These are phyloP conservation scores for Drosophila infuscata DNA, from an alignment of 2,888 invertebrate species.

Conservation along the genomic window DNA sequence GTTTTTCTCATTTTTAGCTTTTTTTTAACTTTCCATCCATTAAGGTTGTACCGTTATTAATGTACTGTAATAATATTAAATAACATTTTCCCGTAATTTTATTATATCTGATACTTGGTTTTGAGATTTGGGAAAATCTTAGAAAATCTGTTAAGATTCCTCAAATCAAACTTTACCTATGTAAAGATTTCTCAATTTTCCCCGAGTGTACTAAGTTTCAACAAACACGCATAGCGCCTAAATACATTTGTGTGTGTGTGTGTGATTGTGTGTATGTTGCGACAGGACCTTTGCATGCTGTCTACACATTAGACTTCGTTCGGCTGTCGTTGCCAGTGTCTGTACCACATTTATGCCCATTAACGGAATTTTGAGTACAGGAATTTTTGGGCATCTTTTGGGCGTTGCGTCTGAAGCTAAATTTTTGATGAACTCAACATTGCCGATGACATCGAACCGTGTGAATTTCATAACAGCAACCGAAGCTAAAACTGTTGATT, in stretches of 20 bases:
- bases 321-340: slow-evolving; percentile 59
- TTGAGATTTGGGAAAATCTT: background rate
- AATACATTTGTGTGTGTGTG: background rate
- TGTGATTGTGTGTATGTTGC: slow-evolving; percentile 1
- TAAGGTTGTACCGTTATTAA: background rate
- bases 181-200: background rate
- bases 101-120: background rate
- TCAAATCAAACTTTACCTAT: background rate
- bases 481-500: background rate
- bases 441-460: slow-evolving; percentile 69
- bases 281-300: slow-evolving; percentile 25
- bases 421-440: slow-evolving; percentile 76
- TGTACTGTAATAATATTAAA: background rate
- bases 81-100: background rate
- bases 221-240: slow-evolving; percentile 21
- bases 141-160: background rate
- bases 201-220: slow-evolving; percentile 37
- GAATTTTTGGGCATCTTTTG: slow-evolving; percentile 57
- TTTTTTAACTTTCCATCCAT: background rate
- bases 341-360: slow-evolving; percentile 71
- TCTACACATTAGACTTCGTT: slow-evolving; percentile 61
- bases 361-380: slow-evolving; percentile 60
- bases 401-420: slow-evolving; percentile 46
- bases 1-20: background rate
- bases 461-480: slow-evolving; percentile 43